Evolutionary conservation across 2,888 invertebrate genomes (phyloP), one percentile per base, ranked within the genome.

Genomic region (Heliconius ismenius): DNA sequence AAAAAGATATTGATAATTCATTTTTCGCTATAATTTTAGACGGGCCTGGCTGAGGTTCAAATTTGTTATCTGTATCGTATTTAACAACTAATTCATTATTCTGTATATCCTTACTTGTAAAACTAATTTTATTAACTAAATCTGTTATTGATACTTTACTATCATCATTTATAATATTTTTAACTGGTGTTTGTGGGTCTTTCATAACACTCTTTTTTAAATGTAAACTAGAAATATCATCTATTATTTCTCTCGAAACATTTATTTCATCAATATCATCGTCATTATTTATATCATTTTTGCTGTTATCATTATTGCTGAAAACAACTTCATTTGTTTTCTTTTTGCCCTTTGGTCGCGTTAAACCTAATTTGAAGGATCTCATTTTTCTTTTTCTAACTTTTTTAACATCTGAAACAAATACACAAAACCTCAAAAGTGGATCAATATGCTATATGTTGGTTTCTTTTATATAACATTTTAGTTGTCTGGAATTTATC

Each of bases 301-400:
- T 58, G 68, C 83, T 79, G 76, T 81, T 79, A 24, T 65, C 65
- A 43, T 13, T 43, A 67, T 39, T 24, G 24, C 67, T 13, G 15
- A 13, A 67, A 43, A n/a, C 39, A 11, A 36, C 39, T 9, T 43
- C 39, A 67, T 43, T 43, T 39, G 24, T 62, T 28, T 73, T 73
- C 39, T 62, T 73, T 81, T 89, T 91, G 74, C 81, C 82, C 81
- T 90, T 91, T 62, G 92, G 91, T 79, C 86, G 89, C 3, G 94
- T 91, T 73, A 94, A 84, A 9, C 94, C 94, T 49, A 94, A 83
- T 85, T 91, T 92, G 24, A 94, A 87, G 7, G 91, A 83, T 82
- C 91, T 87, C 89, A 90, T 90, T 87, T 92, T 94, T 86, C 93
- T 90, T 88, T 94, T 94, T 78, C 92, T 86, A 2, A 92, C 91